Conservation (phyloP, 2,113 vertebrate genomes). For the Takifugu flavidus region DNA sequence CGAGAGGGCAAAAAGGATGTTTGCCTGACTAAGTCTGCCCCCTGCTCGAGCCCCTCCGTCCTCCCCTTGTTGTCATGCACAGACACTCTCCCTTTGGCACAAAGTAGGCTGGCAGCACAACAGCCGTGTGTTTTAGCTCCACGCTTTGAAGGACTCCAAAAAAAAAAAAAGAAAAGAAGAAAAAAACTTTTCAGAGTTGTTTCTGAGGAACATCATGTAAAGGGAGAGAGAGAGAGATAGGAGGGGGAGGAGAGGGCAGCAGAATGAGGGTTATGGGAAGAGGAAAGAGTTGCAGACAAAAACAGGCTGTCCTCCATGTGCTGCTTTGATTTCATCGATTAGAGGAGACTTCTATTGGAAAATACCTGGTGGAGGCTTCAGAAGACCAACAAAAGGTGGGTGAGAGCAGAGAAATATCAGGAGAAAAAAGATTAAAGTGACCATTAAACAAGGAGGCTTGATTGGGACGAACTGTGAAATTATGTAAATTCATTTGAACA, state of each 20-base stretch:
- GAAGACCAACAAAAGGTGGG: conserved; percentile 43
- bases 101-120: conserved; percentile 69
- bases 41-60: conserved; percentile 68
- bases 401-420: neutral
- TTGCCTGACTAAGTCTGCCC: conserved; percentile 59
- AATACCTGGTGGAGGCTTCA: conserved; percentile 9
- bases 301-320: conserved; percentile 19
- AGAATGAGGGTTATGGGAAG: neutral
- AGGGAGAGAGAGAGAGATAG: conserved; percentile 15
- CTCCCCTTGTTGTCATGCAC: conserved; percentile 77
- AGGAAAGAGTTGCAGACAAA: conserved; percentile 26
- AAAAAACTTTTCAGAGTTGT: conserved; percentile 56
- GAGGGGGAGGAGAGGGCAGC: neutral
- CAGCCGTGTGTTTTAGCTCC: conserved; percentile 69
- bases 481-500: too few species aligned
- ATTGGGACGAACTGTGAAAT: too few species aligned
- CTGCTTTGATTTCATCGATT: conserved; percentile 21
- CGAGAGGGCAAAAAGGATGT: conserved; percentile 39
- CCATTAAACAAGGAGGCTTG: too few species aligned
- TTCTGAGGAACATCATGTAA: conserved; percentile 37
- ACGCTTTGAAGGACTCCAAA: conserved; percentile 62
- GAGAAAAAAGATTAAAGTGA: too few species aligned
- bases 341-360: conserved; percentile 14
- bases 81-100: conserved; percentile 66
- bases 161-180: conserved; percentile 5